Evolutionary conservation across 2,113 vertebrate species (phyloP), one percentile per base, ranked within the genome.

Genomic region (Panthera leo): DNA sequence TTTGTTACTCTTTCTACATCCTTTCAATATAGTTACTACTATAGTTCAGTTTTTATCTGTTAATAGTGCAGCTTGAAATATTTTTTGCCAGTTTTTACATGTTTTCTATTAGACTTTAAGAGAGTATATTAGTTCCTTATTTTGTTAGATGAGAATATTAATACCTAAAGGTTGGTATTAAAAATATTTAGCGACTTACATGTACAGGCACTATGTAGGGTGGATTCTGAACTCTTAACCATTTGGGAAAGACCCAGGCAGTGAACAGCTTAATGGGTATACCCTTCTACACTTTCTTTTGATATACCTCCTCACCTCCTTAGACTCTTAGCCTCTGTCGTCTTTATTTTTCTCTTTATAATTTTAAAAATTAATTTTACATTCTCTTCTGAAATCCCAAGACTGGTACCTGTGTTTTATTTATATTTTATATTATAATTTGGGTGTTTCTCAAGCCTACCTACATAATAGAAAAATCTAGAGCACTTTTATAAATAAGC

Each of bases 311-410:
- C 8, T 95, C 10, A 15, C 53, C 61, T 80, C 53, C 61, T 80
- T 36, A 13, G 75, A 36, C 11, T 39, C 27, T 34, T 31, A 67
- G 36, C 5, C 16, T 12, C 4, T 19, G 16, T 29, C 61, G 36
- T 95, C 29, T 15, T 7, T 3, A 36, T 63, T 94, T 76, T 89
- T 67, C 10, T 68, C 36, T 88, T 78, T 34, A 89, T 53, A n/a
- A 29, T 67, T 76, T 25, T 23, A 36, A 82, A 91, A 48, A 39
- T 70, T 15, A 55, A 5, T 58, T 88, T 95, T 58, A 25, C 8
- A 21, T 45, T 11, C 5, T 79, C 10, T 94, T 92, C n/a, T 86
- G n/a, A 95, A 95, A 61, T 11, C 4, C 25, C 51, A 79, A 78
- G 3, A 4, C 14, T n/a, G 7, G 5, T 27, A 61, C 23, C 3